phyloP scores from a whole-genome alignment of 2,888 invertebrate genomes.

The Tachina grossa region DNA sequence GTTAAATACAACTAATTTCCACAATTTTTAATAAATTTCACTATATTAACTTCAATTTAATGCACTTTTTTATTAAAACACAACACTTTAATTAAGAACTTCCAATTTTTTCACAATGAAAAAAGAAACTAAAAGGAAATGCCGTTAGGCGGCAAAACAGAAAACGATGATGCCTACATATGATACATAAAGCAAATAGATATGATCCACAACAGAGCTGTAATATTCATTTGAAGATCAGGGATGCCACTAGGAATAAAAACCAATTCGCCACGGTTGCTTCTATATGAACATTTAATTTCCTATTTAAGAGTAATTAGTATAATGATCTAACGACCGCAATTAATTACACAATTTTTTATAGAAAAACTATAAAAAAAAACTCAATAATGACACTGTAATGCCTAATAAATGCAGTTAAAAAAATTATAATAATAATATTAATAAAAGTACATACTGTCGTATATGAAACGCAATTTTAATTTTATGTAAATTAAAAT shows the following conservation, averaged over 20 bases:
- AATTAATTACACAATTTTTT: conserved; percentile 14
- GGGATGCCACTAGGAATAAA: conserved; percentile 5
- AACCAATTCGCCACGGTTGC: neutral
- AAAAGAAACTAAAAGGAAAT: neutral
- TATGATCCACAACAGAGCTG: conserved; percentile 17
- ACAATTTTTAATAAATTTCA: neutral
- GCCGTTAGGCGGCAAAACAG: conserved; percentile 1
- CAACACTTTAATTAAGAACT: neutral
- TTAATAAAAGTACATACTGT: too few species aligned
- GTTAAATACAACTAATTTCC: neutral
- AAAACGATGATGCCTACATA: conserved; percentile 6
- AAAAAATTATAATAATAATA: neutral
- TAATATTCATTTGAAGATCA: neutral
- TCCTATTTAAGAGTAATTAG: neutral
- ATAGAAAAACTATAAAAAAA: neutral
- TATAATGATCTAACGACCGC: neutral
- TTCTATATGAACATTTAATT: neutral
- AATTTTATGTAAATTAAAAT: conserved; percentile 56
- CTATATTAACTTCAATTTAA: neutral
- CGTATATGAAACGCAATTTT: neutral
- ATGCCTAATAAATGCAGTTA: neutral
- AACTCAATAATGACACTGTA: neutral
- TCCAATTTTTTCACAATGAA: neutral
- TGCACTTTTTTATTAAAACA: neutral
- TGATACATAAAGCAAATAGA: neutral